phyloP scores from a whole-genome alignment of 2,888 invertebrate genomes.

The Conchocele bisecta region DNA sequence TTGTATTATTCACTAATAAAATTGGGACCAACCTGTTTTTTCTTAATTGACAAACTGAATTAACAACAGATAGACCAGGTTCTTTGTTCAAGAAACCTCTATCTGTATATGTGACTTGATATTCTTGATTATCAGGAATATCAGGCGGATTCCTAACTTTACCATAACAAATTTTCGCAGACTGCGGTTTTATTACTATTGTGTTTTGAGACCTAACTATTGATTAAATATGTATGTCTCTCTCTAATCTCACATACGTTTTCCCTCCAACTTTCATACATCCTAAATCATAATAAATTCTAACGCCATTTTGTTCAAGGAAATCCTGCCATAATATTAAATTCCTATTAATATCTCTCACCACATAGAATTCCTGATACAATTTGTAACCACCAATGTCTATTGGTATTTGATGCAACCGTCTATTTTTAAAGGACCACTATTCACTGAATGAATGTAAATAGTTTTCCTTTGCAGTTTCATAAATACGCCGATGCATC shows the following conservation, averaged over 20 bases:
- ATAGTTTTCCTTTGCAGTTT: constrained; percentile 13
- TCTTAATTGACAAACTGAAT: neutral
- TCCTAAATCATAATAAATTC: constrained; percentile 34
- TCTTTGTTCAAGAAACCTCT: neutral
- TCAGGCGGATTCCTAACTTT: neutral
- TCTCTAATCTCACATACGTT: constrained; percentile 19
- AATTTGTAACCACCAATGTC: neutral
- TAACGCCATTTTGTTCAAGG: constrained; percentile 18
- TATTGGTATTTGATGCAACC: constrained; percentile 9
- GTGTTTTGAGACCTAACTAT: neutral
- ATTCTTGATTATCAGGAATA: neutral
- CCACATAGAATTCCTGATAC: constrained; percentile 21
- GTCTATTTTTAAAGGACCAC: constrained; percentile 10
- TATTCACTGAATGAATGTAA: neutral
- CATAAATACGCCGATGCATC: constrained; percentile 13
- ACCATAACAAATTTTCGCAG: neutral
- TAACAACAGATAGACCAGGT: constrained; percentile 9
- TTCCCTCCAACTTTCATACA: constrained; percentile 17
- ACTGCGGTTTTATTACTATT: constrained; percentile 7
- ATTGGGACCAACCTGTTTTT: neutral
- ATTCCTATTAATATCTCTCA: constrained; percentile 30
- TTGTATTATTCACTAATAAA: constrained; percentile 16
- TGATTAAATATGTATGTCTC: constrained; percentile 35
- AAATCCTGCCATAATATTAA: constrained; percentile 29
- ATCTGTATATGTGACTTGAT: constrained; percentile 4